Evolutionary conservation across 2,888 invertebrate species (phyloP).

Genomic region (Polymixis flavicincta): DNA sequence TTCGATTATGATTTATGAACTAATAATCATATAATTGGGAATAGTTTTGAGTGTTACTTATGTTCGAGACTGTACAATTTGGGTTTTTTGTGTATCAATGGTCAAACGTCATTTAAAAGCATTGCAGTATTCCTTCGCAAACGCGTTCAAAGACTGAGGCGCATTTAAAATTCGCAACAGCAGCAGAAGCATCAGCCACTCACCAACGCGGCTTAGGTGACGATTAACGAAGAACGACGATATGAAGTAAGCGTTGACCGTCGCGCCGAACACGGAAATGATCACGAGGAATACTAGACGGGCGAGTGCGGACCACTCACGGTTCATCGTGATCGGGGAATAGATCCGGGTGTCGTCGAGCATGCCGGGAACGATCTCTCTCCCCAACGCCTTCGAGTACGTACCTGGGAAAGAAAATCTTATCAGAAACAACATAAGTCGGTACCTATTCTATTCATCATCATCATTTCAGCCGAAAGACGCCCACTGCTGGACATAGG

Average conservation of each 20-base stretch:
- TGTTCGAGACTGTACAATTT: too few relatives aligned
- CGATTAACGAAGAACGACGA: conserved; percentile 75
- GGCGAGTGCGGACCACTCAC: conserved; percentile 93
- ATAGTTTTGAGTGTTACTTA: too few relatives aligned
- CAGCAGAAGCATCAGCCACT: conserved; percentile 40
- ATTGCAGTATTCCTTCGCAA: not conserved
- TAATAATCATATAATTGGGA: too few relatives aligned
- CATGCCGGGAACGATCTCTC: not conserved
- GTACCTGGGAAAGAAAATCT: not conserved
- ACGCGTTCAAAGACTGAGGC: not conserved
- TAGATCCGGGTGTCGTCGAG: conserved; percentile 60
- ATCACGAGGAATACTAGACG: conserved; percentile 89
- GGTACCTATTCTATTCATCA: not conserved
- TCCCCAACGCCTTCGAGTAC: too few relatives aligned
- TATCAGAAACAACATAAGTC: not conserved
- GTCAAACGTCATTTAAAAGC: not conserved
- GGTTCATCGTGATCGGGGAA: conserved; percentile 92
- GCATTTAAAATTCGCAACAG: conserved; percentile 3
- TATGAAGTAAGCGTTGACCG: conserved; percentile 76
- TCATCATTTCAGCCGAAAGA: too few relatives aligned
- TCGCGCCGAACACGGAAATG: conserved; percentile 66
- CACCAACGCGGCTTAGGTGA: conserved; percentile 70
- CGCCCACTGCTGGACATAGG: too few relatives aligned
- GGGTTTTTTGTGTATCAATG: not conserved
- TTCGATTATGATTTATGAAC: too few relatives aligned